phyloP scores from a whole-genome alignment of 2,888 invertebrate species.

The Epirrhoe tristata region DNA sequence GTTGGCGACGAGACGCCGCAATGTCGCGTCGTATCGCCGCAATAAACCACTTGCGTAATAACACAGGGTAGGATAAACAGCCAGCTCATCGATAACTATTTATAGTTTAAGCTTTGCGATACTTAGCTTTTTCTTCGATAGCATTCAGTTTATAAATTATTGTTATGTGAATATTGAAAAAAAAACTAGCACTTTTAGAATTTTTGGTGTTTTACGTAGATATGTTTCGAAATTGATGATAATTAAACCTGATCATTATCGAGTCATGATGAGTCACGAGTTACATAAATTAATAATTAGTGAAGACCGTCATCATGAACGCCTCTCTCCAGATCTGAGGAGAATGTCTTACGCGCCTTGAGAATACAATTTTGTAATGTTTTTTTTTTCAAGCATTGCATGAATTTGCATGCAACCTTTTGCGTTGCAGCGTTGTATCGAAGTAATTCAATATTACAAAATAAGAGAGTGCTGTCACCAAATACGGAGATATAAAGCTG shows the following conservation, averaged over 20 bases:
- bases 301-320: too few species aligned
- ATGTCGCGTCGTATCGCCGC: constrained; percentile 59
- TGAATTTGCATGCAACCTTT: not conserved
- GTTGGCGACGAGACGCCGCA: constrained; percentile 49
- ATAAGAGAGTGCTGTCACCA: not conserved
- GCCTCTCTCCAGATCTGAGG: too few species aligned
- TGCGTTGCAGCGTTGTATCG: not conserved
- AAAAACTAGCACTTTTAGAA: too few species aligned
- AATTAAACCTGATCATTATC: too few species aligned
- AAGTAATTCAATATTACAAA: not conserved
- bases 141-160: too few species aligned
- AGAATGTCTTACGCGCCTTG: too few species aligned
- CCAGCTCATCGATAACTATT: constrained; percentile 32
- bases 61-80: constrained; percentile 39
- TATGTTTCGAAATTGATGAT: too few species aligned
- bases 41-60: constrained; percentile 66
- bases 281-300: too few species aligned
- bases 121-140: not conserved
- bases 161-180: too few species aligned
- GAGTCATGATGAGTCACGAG: too few species aligned
- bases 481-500: constrained; percentile 9
- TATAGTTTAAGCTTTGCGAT: not conserved
- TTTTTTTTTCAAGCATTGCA: not conserved
- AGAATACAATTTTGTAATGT: too few species aligned
- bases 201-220: too few species aligned